phyloP scores from a whole-genome alignment of 2,888 invertebrate species.

The Cylindroiulus punctatus region DNA sequence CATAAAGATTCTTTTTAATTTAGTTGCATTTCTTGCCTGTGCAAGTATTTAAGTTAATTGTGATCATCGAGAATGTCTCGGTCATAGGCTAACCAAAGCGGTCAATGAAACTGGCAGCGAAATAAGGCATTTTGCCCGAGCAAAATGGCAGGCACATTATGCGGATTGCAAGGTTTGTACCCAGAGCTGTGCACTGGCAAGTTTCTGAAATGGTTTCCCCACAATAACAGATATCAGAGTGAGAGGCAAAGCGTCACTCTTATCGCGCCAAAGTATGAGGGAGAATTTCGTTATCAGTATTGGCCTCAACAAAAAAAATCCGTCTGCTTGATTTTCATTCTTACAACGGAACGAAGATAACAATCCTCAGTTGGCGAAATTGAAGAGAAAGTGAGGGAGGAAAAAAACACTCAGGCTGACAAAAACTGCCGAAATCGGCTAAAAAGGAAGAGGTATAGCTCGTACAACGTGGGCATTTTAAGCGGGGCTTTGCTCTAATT shows the following conservation, averaged over 20 bases:
- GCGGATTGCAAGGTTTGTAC: not conserved
- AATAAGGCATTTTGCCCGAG: too few relatives aligned
- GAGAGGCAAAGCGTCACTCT: constrained; percentile 50
- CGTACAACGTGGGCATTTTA: constrained; percentile 36
- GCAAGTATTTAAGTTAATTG: too few relatives aligned
- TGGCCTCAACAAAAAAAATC: constrained; percentile 39
- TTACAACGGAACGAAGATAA: constrained; percentile 51
- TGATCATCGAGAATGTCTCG: too few relatives aligned
- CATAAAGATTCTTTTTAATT: too few relatives aligned
- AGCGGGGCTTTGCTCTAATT: not conserved
- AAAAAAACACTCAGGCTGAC: constrained; percentile 48
- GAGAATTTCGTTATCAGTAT: constrained; percentile 49
- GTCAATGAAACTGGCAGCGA: too few relatives aligned
- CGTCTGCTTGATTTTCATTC: constrained; percentile 54
- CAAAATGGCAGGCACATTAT: not conserved
- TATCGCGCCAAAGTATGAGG: constrained; percentile 46
- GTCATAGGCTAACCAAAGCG: too few relatives aligned
- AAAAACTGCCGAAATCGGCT: constrained; percentile 37
- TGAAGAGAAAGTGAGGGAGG: constrained; percentile 47
- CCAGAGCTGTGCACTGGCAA: not conserved
- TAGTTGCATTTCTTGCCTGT: too few relatives aligned
- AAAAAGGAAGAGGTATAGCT: constrained; percentile 3
- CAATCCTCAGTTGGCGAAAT: constrained; percentile 42
- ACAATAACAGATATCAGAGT: constrained; percentile 39
- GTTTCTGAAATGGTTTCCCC: constrained; percentile 23